These are phyloP conservation scores for Chelonoidis abingdonii DNA, from an alignment of 2,113 vertebrate genomes.

Conservation along the genomic window DNA sequence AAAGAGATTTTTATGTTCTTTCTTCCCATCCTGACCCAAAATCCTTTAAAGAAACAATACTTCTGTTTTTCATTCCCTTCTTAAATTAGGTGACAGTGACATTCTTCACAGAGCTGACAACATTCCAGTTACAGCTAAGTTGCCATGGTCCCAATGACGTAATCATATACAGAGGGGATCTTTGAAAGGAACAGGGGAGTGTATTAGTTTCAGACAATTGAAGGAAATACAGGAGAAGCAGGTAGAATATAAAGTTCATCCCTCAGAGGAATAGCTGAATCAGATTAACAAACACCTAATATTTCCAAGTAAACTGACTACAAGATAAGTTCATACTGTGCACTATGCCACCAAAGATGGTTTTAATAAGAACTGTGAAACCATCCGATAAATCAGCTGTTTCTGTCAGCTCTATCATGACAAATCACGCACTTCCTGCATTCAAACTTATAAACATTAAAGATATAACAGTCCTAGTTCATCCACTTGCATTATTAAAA, in stretches of 20 bases:
- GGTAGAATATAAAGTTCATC: neutral
- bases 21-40: neutral
- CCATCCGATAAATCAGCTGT: neutral
- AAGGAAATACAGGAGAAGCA: neutral
- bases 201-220: neutral
- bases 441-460: conserved; percentile 5
- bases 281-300: neutral
- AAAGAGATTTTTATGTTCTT: neutral
- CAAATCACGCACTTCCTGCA: neutral
- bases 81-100: neutral
- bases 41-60: neutral
- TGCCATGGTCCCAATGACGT: neutral
- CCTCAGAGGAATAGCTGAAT: neutral
- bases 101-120: neutral
- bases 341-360: neutral
- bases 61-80: neutral
- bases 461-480: neutral
- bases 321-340: neutral
- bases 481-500: conserved; percentile 35
- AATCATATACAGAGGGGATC: neutral
- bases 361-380: neutral
- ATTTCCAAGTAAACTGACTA: neutral
- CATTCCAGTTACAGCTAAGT: neutral
- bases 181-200: neutral
- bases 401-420: neutral